Base-by-base conservation (phyloP, 2,888 invertebrate species). In the Rhopalosiphum nymphaeae region DNA sequence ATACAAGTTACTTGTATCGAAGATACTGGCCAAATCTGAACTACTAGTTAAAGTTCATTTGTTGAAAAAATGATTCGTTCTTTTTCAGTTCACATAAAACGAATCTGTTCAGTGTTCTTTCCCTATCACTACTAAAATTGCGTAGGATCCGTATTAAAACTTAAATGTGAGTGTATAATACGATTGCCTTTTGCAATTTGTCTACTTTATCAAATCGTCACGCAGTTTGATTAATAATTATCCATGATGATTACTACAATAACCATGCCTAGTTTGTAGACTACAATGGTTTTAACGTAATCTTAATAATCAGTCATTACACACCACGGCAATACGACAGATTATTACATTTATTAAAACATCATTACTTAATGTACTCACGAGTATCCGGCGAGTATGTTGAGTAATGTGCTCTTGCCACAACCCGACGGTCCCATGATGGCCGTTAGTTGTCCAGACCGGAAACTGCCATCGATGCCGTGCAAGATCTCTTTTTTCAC, bases 371-470 rank as follows among this genome's bases (percentile, higher is more conserved):
- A 94, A 95, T 67, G 57, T 84, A 97, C 98, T 97, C 96, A 98
- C 98, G 97, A 97, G 96, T 98, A 98, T 91, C 98, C 99, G 49
- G 98, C 98, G 93, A 98, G 96, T 94, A 98, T 98, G 96, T 98
- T 99, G 96, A 98, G 97, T 7, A 99, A 96, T 0, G 98, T 98
- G 92, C 98, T 98, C 96, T 99, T 98, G 87, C 98, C 97, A 0
- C 97, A 97, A 5, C 97, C 97, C 0, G 97, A 97, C 7, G 97
- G 97, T 0, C 97, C 97, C 97, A 97, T 97, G 95, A 97, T 97
- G 88, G 97, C 97, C 0, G 97, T 97, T 91, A 97, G 95, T 95
- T 97, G 96, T 42, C 97, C 97, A 0, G 97, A 97, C 95, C 96
- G 96, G 96, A 97, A 96, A 95, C 96, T 96, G 0, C 96, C 96